Base-by-base conservation (phyloP, 2,888 invertebrate genomes). In the Cetonia aurata region DNA sequence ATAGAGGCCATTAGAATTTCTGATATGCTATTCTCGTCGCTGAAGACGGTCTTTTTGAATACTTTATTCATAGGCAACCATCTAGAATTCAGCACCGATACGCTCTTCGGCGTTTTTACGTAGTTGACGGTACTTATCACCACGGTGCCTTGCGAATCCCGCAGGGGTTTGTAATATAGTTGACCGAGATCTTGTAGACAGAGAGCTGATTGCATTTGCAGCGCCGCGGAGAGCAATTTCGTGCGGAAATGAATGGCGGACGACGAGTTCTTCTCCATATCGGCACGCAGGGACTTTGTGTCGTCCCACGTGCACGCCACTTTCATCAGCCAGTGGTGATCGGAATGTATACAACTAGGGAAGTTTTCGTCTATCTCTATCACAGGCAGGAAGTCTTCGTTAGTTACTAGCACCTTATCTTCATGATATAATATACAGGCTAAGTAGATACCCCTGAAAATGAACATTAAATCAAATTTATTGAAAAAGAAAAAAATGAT, bases 271-370 rank as follows among this genome's bases (percentile, higher is more conserved):
- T 96, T 95, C 82, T 97, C 97, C 95, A 98, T 96, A 81, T 98
- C 97, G 25, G 93, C 91, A n/a, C 94, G 89, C 0, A 98, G 86
- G 1, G 92, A 90, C 81, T 96, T 97, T 6, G 96, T 95, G 81
- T 98, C 97, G 78, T 98, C 96, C 99, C 99, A 99, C 0, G 96
- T 94, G 83, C 97, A 96, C 0, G 98, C 94, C 44, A 98, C 78
- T 90, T 97, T 98, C 94, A 99, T 96, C 25, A 99, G 88, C 99
- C 99, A 99, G 83, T 98, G 95, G 84, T 97, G 95, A 85, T 99
- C 99, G 72, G 91, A 92, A 83, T 96, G 93, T 74, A 98, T 91
- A 75, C 95, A 94, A 79, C 93, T 94, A 53, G 96, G 95, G 83
- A 96, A 97, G 41, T 95, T 95, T 85, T 98, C 98, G 83, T 98